These are phyloP conservation scores for Pteropus rufus DNA, from an alignment of 2,797 vertebrate species.

Conservation along the genomic window DNA sequence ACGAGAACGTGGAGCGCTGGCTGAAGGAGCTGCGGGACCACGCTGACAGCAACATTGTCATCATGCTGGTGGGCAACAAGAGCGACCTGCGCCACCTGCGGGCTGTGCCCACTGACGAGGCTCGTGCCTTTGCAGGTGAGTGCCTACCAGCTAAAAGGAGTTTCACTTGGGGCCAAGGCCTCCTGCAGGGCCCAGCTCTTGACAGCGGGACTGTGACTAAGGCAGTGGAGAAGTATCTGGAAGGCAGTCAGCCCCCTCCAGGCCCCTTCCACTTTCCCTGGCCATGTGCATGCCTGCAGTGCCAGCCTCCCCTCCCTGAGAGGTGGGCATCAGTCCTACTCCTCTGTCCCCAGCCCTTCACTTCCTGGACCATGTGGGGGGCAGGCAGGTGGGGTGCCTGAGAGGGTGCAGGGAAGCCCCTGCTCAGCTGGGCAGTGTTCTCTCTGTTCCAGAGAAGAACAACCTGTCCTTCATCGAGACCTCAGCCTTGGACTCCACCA, in stretches of 20 bases:
- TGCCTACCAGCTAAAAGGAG: fast-evolving
- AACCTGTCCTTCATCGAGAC: conserved; percentile 99
- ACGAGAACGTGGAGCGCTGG: conserved; percentile 98
- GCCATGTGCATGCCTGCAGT: not conserved
- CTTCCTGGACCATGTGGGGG: not conserved
- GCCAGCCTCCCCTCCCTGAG: not conserved
- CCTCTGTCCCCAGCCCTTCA: no score
- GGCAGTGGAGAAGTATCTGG: not conserved
- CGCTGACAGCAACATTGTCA: conserved; percentile 97
- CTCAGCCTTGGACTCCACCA: conserved; percentile 97
- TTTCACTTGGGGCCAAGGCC: not conserved
- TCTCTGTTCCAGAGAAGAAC: conserved; percentile 92
- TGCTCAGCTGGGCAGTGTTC: not conserved
- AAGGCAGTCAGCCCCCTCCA: not conserved
- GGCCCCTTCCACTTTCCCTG: not conserved
- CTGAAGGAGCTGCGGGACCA: conserved; percentile 97
- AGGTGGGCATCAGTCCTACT: not conserved
- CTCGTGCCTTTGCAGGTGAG: conserved; percentile 94
- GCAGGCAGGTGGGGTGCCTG: not conserved
- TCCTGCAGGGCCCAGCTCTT: not conserved
- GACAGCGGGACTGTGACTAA: fast-evolving
- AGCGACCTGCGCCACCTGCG: conserved; percentile 95
- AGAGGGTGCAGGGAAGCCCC: not conserved
- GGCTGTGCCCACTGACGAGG: conserved; percentile 95
- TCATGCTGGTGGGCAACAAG: conserved; percentile 98